A percentile compares a stretch with the other conserved stretches of the same genome.
phyloP scores from a whole-genome alignment of 2,888 invertebrate genomes.

The Cyrtodaria siliqua region DNA sequence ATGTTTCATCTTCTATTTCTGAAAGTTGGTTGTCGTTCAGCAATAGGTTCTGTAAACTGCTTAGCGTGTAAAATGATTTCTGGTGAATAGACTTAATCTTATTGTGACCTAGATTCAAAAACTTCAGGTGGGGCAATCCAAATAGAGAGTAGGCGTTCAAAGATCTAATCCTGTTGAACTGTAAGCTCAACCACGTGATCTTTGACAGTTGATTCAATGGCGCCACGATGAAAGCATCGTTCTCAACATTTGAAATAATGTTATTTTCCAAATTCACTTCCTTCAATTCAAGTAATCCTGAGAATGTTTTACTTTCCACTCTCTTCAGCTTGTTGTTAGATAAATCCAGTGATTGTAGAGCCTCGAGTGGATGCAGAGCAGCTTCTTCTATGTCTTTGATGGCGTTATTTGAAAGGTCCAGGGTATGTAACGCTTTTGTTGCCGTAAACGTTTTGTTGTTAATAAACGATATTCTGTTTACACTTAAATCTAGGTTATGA shows the following conservation, averaged over 20 bases:
- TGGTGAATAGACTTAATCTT: constrained; percentile 67
- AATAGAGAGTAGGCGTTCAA: constrained; percentile 64
- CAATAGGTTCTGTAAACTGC: constrained; percentile 68
- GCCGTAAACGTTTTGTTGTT: constrained; percentile 64
- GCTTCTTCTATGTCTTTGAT: constrained; percentile 64
- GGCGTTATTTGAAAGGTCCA: constrained; percentile 69
- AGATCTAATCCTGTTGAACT: constrained; percentile 67
- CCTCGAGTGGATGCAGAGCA: constrained; percentile 54
- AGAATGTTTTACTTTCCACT: constrained; percentile 66
- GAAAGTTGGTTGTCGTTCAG: constrained; percentile 68
- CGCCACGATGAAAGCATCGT: constrained; percentile 72
- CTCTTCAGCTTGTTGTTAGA: constrained; percentile 71
- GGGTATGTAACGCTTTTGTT: constrained; percentile 44
- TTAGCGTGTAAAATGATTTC: constrained; percentile 65
- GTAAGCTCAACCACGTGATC: constrained; percentile 72
- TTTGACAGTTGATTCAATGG: constrained; percentile 68
- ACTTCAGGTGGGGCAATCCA: constrained; percentile 73
- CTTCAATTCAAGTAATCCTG: constrained; percentile 69
- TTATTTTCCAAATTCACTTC: constrained; percentile 73
- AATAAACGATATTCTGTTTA: constrained; percentile 65
- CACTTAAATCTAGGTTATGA: constrained; percentile 65
- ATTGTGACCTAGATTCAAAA: constrained; percentile 74
- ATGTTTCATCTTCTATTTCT: constrained; percentile 64
- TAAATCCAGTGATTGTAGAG: constrained; percentile 65
- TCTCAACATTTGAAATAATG: constrained; percentile 68